Conservation (phyloP, 2,113 vertebrate species). For the Candoia aspera region DNA sequence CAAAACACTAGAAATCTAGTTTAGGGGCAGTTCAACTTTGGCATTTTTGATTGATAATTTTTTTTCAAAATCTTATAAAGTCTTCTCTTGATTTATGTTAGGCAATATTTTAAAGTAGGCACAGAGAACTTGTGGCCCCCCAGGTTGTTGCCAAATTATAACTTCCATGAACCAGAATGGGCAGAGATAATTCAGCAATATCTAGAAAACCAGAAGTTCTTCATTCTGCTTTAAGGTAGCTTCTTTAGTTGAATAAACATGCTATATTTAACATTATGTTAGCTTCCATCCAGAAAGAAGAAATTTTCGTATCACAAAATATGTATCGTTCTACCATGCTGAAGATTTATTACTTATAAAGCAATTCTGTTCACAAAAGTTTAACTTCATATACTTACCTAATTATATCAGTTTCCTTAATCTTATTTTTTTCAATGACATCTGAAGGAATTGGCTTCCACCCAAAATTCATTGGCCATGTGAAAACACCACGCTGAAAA, state of each 20-base stretch:
- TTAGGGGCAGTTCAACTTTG: background rate
- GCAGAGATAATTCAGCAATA: background rate
- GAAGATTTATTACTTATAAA: background rate
- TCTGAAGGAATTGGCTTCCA: conserved; percentile 88
- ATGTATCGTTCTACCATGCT: background rate
- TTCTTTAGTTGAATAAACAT: background rate
- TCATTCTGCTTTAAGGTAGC: background rate
- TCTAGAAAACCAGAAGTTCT: background rate
- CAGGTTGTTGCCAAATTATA: background rate
- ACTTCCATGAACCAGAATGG: background rate
- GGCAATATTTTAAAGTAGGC: background rate
- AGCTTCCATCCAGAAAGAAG: background rate
- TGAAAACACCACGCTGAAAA: conserved; percentile 95
- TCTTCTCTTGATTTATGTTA: background rate
- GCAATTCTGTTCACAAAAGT: background rate
- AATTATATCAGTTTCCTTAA: conserved; percentile 89
- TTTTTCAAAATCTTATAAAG: background rate
- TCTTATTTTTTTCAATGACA: conserved; percentile 80
- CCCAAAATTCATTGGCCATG: conserved; percentile 96
- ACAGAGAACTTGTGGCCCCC: background rate
- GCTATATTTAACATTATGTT: background rate
- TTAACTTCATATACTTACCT: conserved; percentile 72
- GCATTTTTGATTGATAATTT: background rate
- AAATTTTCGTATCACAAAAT: background rate
- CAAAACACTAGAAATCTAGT: too few relatives aligned